Percentiles rank a stretch among this genome's conserved stretches.
phyloP scores from a whole-genome alignment of 2,888 invertebrate species.

The Tenthredo mesomela region DNA sequence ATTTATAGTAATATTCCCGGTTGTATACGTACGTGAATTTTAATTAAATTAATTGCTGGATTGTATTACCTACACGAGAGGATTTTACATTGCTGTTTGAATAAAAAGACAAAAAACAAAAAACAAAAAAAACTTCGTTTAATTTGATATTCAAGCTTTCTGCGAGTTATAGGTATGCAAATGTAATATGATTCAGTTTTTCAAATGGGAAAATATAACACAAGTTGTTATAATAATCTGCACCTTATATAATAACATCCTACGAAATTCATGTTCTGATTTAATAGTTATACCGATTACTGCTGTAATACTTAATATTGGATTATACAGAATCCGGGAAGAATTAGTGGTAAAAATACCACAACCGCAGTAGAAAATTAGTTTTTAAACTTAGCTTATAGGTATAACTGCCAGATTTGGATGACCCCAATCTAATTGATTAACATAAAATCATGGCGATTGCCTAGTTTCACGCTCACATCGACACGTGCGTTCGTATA shows the following conservation, averaged over 20 bases:
- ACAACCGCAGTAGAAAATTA: background rate
- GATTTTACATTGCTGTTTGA: background rate
- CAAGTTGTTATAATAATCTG: background rate
- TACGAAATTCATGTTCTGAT: background rate
- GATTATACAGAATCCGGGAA: background rate
- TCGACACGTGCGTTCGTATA: constrained; percentile 2
- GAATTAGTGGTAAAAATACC: background rate
- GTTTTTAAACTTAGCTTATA: background rate
- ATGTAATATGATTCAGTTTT: background rate
- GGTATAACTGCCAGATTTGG: background rate
- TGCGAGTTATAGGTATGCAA: background rate
- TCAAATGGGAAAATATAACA: background rate
- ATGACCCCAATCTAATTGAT: background rate
- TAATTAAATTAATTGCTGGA: background rate
- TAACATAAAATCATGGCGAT: constrained; percentile 20
- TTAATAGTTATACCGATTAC: background rate
- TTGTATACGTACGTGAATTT: background rate
- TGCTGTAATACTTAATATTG: background rate
- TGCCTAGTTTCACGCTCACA: background rate
- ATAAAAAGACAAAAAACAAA: background rate
- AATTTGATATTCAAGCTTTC: background rate
- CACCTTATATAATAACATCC: background rate
- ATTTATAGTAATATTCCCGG: background rate
- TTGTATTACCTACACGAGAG: background rate
- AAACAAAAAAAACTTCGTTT: background rate